Base-by-base conservation (phyloP, 2,113 vertebrate genomes). In the Ophthalmolycus amberensis region DNA sequence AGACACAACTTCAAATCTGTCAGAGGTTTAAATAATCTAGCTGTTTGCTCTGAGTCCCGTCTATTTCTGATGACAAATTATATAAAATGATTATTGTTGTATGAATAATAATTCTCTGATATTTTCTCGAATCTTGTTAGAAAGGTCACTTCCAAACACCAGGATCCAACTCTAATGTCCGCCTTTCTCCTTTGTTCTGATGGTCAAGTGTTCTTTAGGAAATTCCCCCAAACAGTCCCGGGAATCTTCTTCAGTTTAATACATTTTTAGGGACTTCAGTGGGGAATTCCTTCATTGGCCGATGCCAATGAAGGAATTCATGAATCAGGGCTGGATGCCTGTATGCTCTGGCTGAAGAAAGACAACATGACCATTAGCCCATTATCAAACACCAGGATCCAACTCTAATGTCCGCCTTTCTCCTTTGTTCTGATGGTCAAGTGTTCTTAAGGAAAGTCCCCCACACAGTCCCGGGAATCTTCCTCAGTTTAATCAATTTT, bases 271-370 rank as follows among this genome's bases (percentile, higher is more conserved):
- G 42, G 66, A 79, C 59, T 79, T 79, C 5, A 82, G 50, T 9
- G 74, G 75, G 79, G 46, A 88, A 80, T 83, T 91, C 59, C 87
- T 85, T 84, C 48, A 74, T 79, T 62, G 76, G 8, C 48, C 64
- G 25, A 71, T 72, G 5, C 9, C 25, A 25, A 25, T 25, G 25
- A 25, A 25, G 25, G 25, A 25, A 2, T 59, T 38, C n/a, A 65
- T 79, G 52, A 75, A 78, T 72, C 38, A 68, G 22, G 1, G 1
- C 15, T 59, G 52, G 71, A 56, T 73, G 69, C 66, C 71, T 77
- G 32, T 1, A n/a, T n/a, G n/a, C 66, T 77, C 44, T 46, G 38
- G 32, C 54, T 42, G 34, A 58, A 79, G 22, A 73, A 37, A 20
- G 5, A 71, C 52, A 70, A 71, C 44, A 60, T 37, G n/a, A 38